Evolutionary conservation across 2,797 vertebrate genomes (phyloP).

Genomic region (Chloroceryle amazona): DNA sequence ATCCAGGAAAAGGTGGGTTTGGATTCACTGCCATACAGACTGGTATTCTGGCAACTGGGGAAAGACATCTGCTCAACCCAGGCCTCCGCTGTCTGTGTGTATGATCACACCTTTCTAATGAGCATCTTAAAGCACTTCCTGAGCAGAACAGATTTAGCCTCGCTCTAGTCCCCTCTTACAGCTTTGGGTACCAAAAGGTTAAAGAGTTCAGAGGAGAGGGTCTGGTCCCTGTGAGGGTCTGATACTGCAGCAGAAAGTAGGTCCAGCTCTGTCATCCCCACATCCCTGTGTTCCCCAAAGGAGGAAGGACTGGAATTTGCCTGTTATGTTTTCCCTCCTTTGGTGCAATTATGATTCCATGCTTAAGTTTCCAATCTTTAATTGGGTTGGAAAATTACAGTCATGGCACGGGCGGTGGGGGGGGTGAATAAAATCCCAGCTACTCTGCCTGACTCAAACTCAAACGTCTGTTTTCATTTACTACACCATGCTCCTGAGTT

Average conservation of each 20-base stretch:
- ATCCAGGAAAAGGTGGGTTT: constrained; percentile 28
- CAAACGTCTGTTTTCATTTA: constrained; percentile 63
- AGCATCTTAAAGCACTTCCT: constrained; percentile 13
- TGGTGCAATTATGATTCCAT: constrained; percentile 31
- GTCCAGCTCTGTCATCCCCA: not conserved
- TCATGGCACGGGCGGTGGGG: not conserved
- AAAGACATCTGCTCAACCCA: constrained; percentile 52
- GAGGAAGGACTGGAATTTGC: constrained; percentile 26
- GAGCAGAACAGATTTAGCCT: not conserved
- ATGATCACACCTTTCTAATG: constrained; percentile 42
- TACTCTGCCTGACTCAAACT: constrained; percentile 29
- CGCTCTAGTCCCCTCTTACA: not conserved
- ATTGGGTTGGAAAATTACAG: constrained; percentile 66
- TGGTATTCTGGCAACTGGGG: constrained; percentile 32
- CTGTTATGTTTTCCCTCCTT: constrained; percentile 33
- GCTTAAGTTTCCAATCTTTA: constrained; percentile 62
- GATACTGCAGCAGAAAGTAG: not conserved
- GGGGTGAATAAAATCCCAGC: not conserved
- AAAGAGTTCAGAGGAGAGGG: not conserved
- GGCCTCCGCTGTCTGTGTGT: not conserved
- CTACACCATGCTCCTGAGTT: constrained; percentile 32
- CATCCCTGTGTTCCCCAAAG: not conserved
- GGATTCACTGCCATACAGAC: not conserved
- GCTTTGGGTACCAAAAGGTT: not conserved
- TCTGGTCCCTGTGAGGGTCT: fast-evolving